A percentile compares a stretch with the other conserved stretches of the same genome.
Evolutionary conservation across 2,113 vertebrate species (phyloP).

Genomic region (Sisor rabdophorus): DNA sequence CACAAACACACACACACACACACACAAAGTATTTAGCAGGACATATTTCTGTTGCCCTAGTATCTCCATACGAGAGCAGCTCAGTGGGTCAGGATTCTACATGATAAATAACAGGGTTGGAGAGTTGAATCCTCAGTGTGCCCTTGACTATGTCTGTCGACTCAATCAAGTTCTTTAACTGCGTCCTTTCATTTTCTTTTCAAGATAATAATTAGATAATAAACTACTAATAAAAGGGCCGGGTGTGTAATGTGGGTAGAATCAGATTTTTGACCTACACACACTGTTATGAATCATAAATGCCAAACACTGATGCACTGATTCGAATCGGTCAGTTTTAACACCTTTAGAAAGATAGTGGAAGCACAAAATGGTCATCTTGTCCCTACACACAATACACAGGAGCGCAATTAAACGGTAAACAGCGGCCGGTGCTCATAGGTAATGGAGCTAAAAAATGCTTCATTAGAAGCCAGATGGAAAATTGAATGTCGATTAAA

Average conservation of each 20-base stretch:
- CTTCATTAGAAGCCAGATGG: constrained; percentile 41
- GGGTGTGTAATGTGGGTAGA: not conserved
- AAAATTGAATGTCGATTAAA: constrained; percentile 41
- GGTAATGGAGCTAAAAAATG: constrained; percentile 36
- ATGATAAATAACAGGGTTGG: constrained; percentile 16
- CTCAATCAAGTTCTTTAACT: not conserved
- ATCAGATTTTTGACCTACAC: not conserved
- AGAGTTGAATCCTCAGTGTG: not conserved
- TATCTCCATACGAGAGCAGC: not conserved
- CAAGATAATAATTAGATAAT: too few relatives aligned
- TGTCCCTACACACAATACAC: constrained; percentile 28
- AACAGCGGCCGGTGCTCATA: constrained; percentile 30
- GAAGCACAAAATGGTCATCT: constrained; percentile 5
- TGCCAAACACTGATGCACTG: not conserved
- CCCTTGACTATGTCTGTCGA: constrained; percentile 12
- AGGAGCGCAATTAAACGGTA: constrained; percentile 29
- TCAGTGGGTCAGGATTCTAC: constrained; percentile 25
- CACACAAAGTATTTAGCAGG: constrained; percentile 38
- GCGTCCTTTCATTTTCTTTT: not conserved
- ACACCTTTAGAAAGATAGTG: not conserved
- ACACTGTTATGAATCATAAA: not conserved
- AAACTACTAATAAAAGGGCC: not conserved
- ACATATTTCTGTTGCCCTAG: constrained; percentile 31
- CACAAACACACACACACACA: constrained; percentile 38
- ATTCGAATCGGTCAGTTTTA: constrained; percentile 1